Evolutionary conservation across 2,113 vertebrate species (phyloP), one percentile per base, ranked within the genome.

Genomic region (Phylloscopus trochilus): DNA sequence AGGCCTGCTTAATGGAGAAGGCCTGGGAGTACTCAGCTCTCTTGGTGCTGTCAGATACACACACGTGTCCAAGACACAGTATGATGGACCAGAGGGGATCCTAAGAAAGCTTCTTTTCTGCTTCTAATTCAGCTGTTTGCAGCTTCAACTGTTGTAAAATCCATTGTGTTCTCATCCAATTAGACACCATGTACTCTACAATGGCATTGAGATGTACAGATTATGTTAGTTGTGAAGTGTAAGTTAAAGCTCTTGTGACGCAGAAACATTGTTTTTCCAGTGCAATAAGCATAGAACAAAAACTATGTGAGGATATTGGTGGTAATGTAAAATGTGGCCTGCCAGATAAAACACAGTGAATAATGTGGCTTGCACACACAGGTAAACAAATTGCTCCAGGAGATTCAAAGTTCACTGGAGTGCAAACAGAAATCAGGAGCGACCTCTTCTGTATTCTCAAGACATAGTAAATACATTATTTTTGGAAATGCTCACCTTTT

Each of bases 301-400:
- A 84, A 11, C 12, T 26, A 4, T 51, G 14, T 47, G 23, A 83
- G 47, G 13, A 39, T 94, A 73, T n/a, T 37, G 31, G 35, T 13
- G 4, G 27, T 69, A 83, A 89, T 47, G 82, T 87, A 75, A 80
- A 93, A 84, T 47, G 60, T 33, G 37, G 35, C 55, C 44, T 86
- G 37, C 18, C 17, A 51, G 56, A 90, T 88, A 87, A 96, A 93
- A 80, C 44, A 17, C 1, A 13, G 30, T 12, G 3, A 56, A 78
- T 91, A 76, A 92, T 79, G 37, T 89, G 83, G n/a, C 44, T 90
- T 97, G 94, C 96, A 95, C 91, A 97, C 89, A 94, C 95, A 98
- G 96, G 96, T 98, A 97, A 98, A 97, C 83, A 97, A 98, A 97
- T 97, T 96, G 81, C 75, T 95, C 33, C 70, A 73, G 56, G 69